phyloP scores from a whole-genome alignment of 2,797 vertebrate genomes.

The Lerista edwardsae region DNA sequence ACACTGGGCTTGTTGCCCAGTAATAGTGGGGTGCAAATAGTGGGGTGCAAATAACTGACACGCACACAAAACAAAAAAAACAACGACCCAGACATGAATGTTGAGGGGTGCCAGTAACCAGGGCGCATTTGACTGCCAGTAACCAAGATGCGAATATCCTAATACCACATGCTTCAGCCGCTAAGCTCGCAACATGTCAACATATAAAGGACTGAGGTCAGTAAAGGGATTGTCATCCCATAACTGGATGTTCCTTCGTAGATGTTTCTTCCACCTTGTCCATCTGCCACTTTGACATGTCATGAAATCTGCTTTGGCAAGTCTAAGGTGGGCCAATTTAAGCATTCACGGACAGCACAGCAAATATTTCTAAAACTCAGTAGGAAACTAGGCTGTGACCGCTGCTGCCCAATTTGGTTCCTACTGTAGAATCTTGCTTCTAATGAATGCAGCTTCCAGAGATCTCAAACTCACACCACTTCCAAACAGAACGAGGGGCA shows the following conservation, averaged over 20 bases:
- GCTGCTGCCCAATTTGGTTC: background rate
- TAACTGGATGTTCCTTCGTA: background rate
- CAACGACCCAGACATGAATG: too few species aligned
- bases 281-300: background rate
- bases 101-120: too few species aligned
- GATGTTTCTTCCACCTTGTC: background rate
- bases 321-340: background rate
- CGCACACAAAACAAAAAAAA: too few species aligned
- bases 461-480: background rate
- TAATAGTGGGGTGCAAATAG: too few species aligned
- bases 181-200: background rate
- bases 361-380: background rate
- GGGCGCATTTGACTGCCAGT: too few species aligned
- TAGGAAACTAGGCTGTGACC: background rate
- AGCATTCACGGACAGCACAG: background rate
- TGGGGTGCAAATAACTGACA: too few species aligned
- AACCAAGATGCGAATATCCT: too few species aligned
- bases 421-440: background rate
- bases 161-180: background rate
- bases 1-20: too few species aligned
- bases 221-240: background rate
- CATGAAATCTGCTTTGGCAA: background rate
- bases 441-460: background rate
- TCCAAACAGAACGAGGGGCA: background rate
- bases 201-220: background rate